Evolutionary conservation across 2,113 vertebrate genomes (phyloP), one percentile per base, ranked within the genome.

Genomic region (Arvicanthis niloticus): DNA sequence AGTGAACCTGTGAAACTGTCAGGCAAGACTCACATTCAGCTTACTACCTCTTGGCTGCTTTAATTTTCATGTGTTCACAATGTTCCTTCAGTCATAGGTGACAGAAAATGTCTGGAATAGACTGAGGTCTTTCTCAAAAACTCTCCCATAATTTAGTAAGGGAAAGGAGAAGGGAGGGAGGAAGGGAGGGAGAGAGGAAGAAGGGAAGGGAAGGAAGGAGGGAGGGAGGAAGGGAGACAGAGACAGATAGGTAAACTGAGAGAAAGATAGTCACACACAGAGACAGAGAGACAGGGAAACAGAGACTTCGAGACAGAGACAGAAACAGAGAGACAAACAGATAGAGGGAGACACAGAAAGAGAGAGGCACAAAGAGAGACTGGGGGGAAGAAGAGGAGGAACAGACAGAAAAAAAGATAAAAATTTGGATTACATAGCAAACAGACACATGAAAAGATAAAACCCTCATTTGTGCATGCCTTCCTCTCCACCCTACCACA

Each of bases 401-500:
- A 70, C 34, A 45, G 16, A 42, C 21, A 82, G 8, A 2, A 81
- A 82, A 53, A 13, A 67, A 85, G 40, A 67, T 10, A n/a, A 37
- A 15, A 37, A 37, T 51, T n/a, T 58, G 37, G 37, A 73, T 29
- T 58, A 12, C 56, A 31, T 58, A 58, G 5, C 15, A 58, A 88
- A 40, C 17, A 51, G 17, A 26, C 68, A 58, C 21, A 70, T 37
- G 51, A 48, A 26, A 68, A 53, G 24, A n/a, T 16, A n/a, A 51
- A 53, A 40, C 34, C 67, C 67, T 70, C n/a, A 17, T 53, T 29
- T 42, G n/a, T 16, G 24, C 8, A 11, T n/a, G 24, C 7, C 5
- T 10, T 29, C 7, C 5, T 62, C 10, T 6, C 7, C 48, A 17
- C 5, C 22, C 42, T 67, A 3, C 19, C 4, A 1, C 48, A 3